Conservation (phyloP, 1,140 invertebrate species). For the Venustaconcha ellipsiformis region DNA sequence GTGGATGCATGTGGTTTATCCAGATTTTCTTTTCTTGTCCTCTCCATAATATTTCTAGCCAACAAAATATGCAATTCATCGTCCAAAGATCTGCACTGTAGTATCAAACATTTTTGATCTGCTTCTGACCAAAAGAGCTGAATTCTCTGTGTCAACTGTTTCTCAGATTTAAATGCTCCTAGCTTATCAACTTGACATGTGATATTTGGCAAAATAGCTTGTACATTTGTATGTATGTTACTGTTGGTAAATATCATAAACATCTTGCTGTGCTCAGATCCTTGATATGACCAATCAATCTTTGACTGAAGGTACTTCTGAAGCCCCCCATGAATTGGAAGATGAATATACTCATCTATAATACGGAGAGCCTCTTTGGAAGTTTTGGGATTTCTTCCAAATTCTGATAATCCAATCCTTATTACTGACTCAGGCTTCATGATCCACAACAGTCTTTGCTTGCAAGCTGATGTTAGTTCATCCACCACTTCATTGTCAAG, state of each 20-base stretch:
- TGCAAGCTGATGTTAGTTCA: slow-evolving; percentile 2
- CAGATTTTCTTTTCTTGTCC: slow-evolving; percentile 9
- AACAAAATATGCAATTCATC: slow-evolving; percentile 40
- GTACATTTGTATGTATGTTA: slow-evolving; percentile 26
- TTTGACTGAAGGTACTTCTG: slow-evolving; percentile 2
- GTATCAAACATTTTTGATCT: slow-evolving; percentile 17
- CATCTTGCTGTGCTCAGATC: not conserved
- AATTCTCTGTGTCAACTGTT: slow-evolving; percentile 31
- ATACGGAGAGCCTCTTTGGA: slow-evolving; percentile 1
- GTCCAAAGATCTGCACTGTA: slow-evolving; percentile 33
- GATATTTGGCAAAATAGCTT: not conserved
- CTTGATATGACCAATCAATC: not conserved
- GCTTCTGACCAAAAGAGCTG: slow-evolving; percentile 35
- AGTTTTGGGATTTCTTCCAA: not conserved
- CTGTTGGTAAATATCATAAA: slow-evolving; percentile 34
- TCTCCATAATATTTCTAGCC: slow-evolving; percentile 44
- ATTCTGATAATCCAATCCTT: slow-evolving; percentile 12
- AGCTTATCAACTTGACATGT: slow-evolving; percentile 30
- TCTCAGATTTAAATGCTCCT: slow-evolving; percentile 46
- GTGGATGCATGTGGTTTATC: not conserved
- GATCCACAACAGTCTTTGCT: slow-evolving; percentile 23
- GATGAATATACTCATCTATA: slow-evolving; percentile 1
- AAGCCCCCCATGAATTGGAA: slow-evolving; percentile 42
- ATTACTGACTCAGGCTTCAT: slow-evolving; percentile 40
- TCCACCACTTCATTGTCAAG: not conserved